A percentile compares a stretch with the other conserved stretches of the same genome.
phyloP scores from a whole-genome alignment of 2,888 invertebrate genomes.

The Lepidocyrtoides sp. region DNA sequence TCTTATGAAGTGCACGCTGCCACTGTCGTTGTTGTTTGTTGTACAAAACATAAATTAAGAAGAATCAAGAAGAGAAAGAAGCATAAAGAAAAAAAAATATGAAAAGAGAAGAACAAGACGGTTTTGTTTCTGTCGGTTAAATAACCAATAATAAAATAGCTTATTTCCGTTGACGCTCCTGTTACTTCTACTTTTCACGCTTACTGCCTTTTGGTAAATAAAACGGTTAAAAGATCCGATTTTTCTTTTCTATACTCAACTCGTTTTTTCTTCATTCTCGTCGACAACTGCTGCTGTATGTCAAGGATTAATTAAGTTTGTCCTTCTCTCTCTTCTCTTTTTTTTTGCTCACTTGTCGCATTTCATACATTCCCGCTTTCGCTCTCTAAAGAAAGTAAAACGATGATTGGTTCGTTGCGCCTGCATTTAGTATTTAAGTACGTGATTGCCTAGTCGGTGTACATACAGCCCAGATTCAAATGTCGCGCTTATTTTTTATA shows the following conservation, averaged over 20 bases:
- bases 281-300: slow-evolving; percentile 70
- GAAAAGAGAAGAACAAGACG: slow-evolving; percentile 52
- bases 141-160: slow-evolving; percentile 23
- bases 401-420: slow-evolving; percentile 4
- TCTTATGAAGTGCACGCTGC: not conserved
- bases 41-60: slow-evolving; percentile 38
- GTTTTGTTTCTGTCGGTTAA: slow-evolving; percentile 70
- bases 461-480: not conserved
- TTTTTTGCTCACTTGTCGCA: slow-evolving; percentile 53
- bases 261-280: no score
- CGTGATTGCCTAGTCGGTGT: not conserved
- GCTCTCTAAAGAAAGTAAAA: not conserved
- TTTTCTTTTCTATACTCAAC: no score
- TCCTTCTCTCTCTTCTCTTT: slow-evolving; percentile 31
- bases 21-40: not conserved
- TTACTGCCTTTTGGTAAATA: slow-evolving; percentile 39
- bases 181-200: slow-evolving; percentile 13
- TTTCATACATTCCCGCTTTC: not conserved
- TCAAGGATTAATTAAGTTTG: slow-evolving; percentile 80
- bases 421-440: not conserved
- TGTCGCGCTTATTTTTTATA: not conserved
- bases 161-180: slow-evolving; percentile 5
- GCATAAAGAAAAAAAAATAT: slow-evolving; percentile 36
- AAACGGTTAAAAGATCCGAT: no score
- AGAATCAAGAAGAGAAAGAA: slow-evolving; percentile 25